Base-by-base conservation (phyloP, 2,113 vertebrate genomes). In the Perccottus glenii region DNA sequence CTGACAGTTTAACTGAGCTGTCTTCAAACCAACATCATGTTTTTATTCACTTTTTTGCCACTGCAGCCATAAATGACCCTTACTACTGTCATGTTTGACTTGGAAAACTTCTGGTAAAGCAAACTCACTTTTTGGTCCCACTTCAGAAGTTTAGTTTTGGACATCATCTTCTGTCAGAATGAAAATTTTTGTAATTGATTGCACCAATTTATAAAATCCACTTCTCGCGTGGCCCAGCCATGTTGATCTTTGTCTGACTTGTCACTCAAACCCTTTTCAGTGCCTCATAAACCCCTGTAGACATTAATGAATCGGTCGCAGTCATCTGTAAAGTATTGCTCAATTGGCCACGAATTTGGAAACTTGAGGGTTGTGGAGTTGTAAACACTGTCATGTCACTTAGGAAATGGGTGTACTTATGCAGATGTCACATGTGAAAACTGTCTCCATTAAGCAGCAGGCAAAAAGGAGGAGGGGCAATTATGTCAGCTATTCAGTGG, bases 21-120 rank as follows among this genome's bases (percentile, higher is more conserved):
- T 42, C 38, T 2, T 48, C 62, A 16, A 35, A 63, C 68, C 52
- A 49, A 91, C 82, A 64, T 67, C 11, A 61, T 90, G 90, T 90
- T 93, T 93, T 92, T 86, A 87, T 91, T 85, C 89, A 90, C 53
- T 32, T 68, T 82, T 87, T 86, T 3, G 5, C 38, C 19, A 27
- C 19, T 27, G 19, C 19, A 27, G 3, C 38, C 38, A 40, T 40
- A 40, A 40, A 40, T 40, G 83, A 73, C 90, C 90, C 87, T 85
- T 89, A 84, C 5, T 81, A 14, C 77, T 85, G 19, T 27, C 19
- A 27, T 27, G 19, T 27, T 27, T 27, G 91, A 89, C 92, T 90
- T 88, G 87, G 67, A 74, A 5, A 73, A 9, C 73, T 70, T 75
- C 75, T 38, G 70, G 58, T 77, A 84, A 78, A 90, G 91, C 85